A percentile compares a stretch with the other conserved stretches of the same genome.
Conservation (phyloP, 2,797 vertebrate species). For the Taeniopygia guttata region DNA sequence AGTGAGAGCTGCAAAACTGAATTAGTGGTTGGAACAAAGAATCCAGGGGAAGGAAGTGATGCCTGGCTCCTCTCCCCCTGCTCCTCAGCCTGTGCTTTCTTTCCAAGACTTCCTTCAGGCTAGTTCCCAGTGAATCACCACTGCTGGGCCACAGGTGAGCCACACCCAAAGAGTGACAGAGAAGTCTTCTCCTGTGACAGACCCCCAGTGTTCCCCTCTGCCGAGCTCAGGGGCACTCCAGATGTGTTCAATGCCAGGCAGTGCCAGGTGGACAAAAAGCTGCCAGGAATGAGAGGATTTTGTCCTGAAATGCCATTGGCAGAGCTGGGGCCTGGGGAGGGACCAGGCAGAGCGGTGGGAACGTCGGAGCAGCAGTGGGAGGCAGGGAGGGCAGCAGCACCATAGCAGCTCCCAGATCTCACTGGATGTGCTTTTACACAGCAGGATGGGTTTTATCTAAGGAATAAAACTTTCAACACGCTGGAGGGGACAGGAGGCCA, state of each 20-base stretch:
- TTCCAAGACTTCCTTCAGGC: background rate
- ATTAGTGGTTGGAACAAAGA: background rate
- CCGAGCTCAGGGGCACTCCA: background rate
- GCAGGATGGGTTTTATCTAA: background rate
- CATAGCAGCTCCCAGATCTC: background rate
- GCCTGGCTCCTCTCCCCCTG: background rate
- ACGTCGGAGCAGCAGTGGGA: background rate
- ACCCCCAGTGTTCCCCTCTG: accelerated
- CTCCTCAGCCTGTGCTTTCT: background rate
- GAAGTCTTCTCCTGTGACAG: background rate
- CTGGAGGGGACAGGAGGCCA: background rate
- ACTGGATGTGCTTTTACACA: background rate
- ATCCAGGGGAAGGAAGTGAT: background rate
- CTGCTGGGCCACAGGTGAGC: background rate
- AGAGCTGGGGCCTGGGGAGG: background rate
- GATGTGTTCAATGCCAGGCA: background rate
- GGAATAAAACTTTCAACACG: background rate
- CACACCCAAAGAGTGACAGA: background rate
- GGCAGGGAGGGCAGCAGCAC: background rate
- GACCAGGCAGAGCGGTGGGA: background rate
- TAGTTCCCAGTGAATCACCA: background rate
- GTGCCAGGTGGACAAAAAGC: accelerated
- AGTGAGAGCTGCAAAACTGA: background rate
- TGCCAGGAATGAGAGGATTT: too few species aligned
- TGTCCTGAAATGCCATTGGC: background rate